Percentiles rank a stretch among this genome's conserved stretches.
Conservation (phyloP, 2,888 invertebrate species). For the Synanthedon andrenaeformis region DNA sequence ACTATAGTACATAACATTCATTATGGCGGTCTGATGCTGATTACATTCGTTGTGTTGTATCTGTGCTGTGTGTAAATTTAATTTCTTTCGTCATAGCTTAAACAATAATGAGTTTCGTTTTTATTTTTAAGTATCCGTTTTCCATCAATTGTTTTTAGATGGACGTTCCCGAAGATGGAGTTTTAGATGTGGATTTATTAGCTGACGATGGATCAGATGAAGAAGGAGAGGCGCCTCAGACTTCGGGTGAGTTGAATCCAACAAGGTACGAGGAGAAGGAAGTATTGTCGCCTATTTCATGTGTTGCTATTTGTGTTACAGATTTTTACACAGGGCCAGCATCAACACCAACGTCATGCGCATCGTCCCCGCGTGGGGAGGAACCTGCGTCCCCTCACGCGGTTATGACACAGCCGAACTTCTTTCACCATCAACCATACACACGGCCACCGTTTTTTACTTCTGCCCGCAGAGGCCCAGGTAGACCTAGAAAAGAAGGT, state of each 20-base stretch:
- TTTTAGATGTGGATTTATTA: conserved; percentile 78
- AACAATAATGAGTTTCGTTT: background rate
- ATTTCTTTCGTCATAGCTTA: conserved; percentile 32
- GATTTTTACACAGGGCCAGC: conserved; percentile 73
- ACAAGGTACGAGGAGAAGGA: background rate
- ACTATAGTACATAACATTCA: conserved; percentile 50
- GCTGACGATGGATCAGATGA: conserved; percentile 81
- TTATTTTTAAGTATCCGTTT: conserved; percentile 4
- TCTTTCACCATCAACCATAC: conserved; percentile 59
- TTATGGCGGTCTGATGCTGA: conserved; percentile 66
- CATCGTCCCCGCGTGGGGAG: conserved; percentile 73
- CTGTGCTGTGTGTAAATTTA: conserved; percentile 37
- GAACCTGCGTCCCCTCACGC: conserved; percentile 74
- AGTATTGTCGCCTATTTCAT: background rate
- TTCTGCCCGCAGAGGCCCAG: conserved; percentile 78
- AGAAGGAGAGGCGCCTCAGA: conserved; percentile 75
- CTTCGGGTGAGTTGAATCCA: conserved; percentile 57
- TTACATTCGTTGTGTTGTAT: conserved; percentile 26
- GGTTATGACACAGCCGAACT: conserved; percentile 40
- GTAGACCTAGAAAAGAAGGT: conserved; percentile 83
- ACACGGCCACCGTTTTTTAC: conserved; percentile 60
- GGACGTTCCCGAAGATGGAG: conserved; percentile 63
- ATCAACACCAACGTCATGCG: conserved; percentile 74
- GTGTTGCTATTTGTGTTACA: conserved; percentile 11
- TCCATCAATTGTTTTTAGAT: conserved; percentile 36